Conservation (phyloP, 2,888 invertebrate genomes). For the Drosophila falleni region DNA sequence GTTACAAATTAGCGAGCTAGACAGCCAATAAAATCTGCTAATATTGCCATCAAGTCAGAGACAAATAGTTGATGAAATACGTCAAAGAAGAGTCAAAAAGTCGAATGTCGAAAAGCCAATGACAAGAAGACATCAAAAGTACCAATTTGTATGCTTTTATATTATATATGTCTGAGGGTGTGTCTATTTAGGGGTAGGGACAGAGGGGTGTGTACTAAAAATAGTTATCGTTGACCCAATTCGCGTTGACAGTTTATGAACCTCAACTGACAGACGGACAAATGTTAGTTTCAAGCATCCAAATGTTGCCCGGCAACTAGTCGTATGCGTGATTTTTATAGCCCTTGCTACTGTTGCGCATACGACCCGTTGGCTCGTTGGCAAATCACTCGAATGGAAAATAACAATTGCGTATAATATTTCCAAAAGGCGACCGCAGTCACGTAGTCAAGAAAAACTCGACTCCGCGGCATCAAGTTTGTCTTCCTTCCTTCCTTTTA, state of each 20-base stretch:
- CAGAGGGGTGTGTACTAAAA: constrained; percentile 47
- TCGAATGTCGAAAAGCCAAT: constrained; percentile 12
- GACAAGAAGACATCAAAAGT: constrained; percentile 8
- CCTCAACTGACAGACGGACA: constrained; percentile 47
- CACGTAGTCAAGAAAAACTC: constrained; percentile 36
- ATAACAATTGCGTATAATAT: constrained; percentile 45
- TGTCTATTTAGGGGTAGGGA: constrained; percentile 1
- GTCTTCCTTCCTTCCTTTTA: neutral
- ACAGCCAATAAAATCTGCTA: constrained; percentile 55
- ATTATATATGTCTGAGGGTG: constrained; percentile 17
- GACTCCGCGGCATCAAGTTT: constrained; percentile 15
- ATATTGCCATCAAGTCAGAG: constrained; percentile 31
- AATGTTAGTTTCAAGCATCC: constrained; percentile 42
- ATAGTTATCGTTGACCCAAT: constrained; percentile 75
- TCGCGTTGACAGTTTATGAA: constrained; percentile 60
- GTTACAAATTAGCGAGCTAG: constrained; percentile 58
- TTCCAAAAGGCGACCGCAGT: constrained; percentile 28
- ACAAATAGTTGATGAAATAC: constrained; percentile 56
- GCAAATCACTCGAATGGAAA: constrained; percentile 50
- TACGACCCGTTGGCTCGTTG: constrained; percentile 26
- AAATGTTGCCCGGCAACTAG: constrained; percentile 35
- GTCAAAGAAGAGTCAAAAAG: constrained; percentile 31
- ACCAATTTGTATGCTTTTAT: constrained; percentile 24
- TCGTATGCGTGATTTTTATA: constrained; percentile 68
- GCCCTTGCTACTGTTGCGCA: constrained; percentile 56